These are phyloP conservation scores for Pissodes strobi DNA, from an alignment of 1,140 invertebrate species.

Conservation along the genomic window DNA sequence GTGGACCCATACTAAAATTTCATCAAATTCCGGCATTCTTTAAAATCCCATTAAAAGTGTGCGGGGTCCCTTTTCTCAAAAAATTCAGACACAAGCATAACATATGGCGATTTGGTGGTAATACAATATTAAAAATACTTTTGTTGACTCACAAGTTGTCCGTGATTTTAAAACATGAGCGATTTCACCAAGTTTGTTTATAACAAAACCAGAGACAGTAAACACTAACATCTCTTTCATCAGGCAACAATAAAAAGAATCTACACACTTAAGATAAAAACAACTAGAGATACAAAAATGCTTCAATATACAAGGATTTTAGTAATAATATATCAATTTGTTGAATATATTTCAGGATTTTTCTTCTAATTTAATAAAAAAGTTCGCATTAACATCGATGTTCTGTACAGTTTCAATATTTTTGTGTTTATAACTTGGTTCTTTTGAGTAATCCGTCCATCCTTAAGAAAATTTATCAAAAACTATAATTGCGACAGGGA, in stretches of 20 bases:
- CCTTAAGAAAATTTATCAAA: slow-evolving; percentile 12
- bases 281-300: slow-evolving; percentile 39
- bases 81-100: too few species aligned
- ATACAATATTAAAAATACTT: too few species aligned
- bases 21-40: too few species aligned
- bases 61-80: too few species aligned
- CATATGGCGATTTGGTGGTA: too few species aligned
- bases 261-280: slow-evolving; percentile 39
- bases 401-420: slow-evolving; percentile 34
- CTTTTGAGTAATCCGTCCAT: slow-evolving; percentile 22
- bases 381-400: slow-evolving; percentile 37
- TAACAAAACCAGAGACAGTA: background rate
- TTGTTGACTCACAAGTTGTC: too few species aligned
- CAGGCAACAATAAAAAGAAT: slow-evolving; percentile 33
- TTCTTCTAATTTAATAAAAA: slow-evolving; percentile 34
- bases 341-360: slow-evolving; percentile 35
- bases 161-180: too few species aligned
- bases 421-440: slow-evolving; percentile 25
- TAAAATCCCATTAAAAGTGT: too few species aligned
- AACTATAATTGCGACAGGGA: background rate
- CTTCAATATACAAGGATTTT: slow-evolving; percentile 34
- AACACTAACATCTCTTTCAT: slow-evolving; percentile 15
- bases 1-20: too few species aligned
- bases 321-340: slow-evolving; percentile 26
- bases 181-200: slow-evolving; percentile 4